phyloP scores from a whole-genome alignment of 2,113 vertebrate species.

The Okapia johnstoni region DNA sequence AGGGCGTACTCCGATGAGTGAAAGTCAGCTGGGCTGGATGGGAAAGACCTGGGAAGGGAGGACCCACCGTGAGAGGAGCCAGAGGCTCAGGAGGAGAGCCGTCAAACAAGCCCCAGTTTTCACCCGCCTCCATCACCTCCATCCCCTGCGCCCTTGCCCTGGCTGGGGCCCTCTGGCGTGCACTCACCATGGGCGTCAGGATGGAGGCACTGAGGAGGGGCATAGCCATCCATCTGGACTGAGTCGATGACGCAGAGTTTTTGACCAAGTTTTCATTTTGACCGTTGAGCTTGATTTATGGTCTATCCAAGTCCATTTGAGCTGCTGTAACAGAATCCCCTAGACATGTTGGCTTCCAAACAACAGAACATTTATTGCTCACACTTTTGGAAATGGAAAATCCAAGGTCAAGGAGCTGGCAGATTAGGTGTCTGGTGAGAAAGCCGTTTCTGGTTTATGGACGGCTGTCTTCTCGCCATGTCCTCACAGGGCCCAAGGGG shows the following conservation, averaged over 20 bases:
- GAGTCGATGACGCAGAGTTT: accelerated
- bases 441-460: neutral
- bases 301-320: neutral
- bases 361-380: neutral
- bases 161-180: accelerated
- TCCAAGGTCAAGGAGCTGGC: neutral
- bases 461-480: neutral
- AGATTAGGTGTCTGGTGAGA: neutral
- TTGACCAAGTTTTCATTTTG: neutral
- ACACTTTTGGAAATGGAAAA: neutral
- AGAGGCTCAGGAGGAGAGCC: accelerated
- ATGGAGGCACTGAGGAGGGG: accelerated
- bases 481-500: neutral
- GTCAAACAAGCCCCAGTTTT: accelerated
- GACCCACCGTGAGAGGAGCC: accelerated
- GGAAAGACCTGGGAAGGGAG: accelerated
- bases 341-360: neutral
- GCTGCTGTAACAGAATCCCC: neutral
- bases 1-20: too few species aligned
- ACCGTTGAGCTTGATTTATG: neutral
- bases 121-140: accelerated
- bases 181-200: accelerated
- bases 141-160: accelerated
- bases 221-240: accelerated
- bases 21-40: accelerated